Percentiles rank a stretch among this genome's conserved stretches.
These are phyloP conservation scores for Lathronympha strigana DNA, from an alignment of 2,888 invertebrate genomes.

Conservation along the genomic window DNA sequence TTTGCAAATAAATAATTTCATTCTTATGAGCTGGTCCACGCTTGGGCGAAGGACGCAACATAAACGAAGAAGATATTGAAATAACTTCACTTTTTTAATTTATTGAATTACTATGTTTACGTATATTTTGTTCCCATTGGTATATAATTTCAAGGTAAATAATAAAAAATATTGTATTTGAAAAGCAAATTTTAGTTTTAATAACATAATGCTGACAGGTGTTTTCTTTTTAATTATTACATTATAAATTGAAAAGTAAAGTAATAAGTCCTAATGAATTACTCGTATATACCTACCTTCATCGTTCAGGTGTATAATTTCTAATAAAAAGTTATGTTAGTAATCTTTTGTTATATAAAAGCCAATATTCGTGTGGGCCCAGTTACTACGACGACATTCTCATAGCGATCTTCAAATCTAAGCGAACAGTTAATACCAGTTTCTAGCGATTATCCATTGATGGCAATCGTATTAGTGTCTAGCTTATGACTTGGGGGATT, in stretches of 20 bases:
- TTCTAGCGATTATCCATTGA: constrained; percentile 39
- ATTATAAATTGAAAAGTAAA: too few species aligned
- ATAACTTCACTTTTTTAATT: not conserved
- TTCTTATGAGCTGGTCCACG: not conserved
- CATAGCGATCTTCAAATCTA: constrained; percentile 30
- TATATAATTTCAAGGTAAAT: too few species aligned
- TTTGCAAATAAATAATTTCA: constrained; percentile 18
- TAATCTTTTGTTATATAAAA: not conserved
- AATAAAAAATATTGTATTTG: too few species aligned
- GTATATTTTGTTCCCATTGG: too few species aligned
- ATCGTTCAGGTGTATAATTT: not conserved
- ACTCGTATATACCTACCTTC: too few species aligned
- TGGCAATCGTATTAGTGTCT: constrained; percentile 42
- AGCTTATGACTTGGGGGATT: constrained; percentile 40
- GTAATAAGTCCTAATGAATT: too few species aligned
- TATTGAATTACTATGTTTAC: too few species aligned
- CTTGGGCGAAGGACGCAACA: not conserved
- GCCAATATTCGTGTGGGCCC: constrained; percentile 22
- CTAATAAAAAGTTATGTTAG: not conserved
- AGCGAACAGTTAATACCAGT: constrained; percentile 39
- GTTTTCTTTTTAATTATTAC: too few species aligned
- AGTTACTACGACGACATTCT: constrained; percentile 24
- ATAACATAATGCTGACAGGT: too few species aligned
- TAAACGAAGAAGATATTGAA: not conserved
- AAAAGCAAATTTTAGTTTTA: too few species aligned